These are phyloP conservation scores for Zosterops borbonicus DNA, from an alignment of 2,113 vertebrate species.

Conservation along the genomic window DNA sequence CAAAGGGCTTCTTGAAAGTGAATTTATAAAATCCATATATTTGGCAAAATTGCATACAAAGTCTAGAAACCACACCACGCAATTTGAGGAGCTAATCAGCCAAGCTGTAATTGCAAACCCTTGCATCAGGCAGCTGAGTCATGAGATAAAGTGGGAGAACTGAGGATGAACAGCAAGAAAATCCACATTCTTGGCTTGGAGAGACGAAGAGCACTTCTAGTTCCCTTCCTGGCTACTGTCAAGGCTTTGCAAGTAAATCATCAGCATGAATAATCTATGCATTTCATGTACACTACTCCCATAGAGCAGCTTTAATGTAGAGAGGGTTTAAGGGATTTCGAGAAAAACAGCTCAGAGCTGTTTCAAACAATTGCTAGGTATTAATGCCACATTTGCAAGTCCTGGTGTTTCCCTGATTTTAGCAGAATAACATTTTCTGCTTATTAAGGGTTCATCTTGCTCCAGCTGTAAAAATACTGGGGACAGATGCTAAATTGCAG, in stretches of 20 bases:
- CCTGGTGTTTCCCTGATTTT: not conserved
- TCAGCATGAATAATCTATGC: not conserved
- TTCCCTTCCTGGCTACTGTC: not conserved
- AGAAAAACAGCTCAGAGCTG: not conserved
- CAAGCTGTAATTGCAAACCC: not conserved
- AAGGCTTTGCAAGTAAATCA: conserved; percentile 24
- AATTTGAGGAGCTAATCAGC: not conserved
- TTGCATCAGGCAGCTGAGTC: conserved; percentile 47
- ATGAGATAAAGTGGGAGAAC: conserved; percentile 22
- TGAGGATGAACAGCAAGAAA: conserved; percentile 40
- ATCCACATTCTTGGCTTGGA: conserved; percentile 43
- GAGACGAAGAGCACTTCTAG: not conserved
- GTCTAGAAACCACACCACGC: not conserved
- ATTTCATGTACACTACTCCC: not conserved
- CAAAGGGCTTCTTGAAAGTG: not conserved
- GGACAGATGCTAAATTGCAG: not conserved
- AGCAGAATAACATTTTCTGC: conserved; percentile 3
- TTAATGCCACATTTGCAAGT: not conserved
- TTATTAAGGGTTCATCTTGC: not conserved
- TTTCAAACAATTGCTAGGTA: not conserved
- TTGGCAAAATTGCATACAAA: not conserved
- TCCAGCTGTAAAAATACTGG: not conserved
- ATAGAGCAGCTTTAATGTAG: not conserved
- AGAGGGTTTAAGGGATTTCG: not conserved
- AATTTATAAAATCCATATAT: not conserved